phyloP scores from a whole-genome alignment of 2,888 invertebrate genomes.

The Ypsolopha scabrella region DNA sequence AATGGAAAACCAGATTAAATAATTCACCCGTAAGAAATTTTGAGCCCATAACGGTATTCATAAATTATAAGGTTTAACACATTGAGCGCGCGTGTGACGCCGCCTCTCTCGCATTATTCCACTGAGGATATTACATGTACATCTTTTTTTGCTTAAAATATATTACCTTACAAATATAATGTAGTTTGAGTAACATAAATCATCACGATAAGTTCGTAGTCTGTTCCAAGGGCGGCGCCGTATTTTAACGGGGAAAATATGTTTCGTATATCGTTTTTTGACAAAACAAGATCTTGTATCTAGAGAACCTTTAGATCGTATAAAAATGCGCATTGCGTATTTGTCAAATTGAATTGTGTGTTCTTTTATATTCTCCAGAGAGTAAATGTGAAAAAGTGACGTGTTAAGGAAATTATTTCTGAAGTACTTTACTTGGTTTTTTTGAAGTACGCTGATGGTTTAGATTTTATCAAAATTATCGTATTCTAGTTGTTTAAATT shows the following conservation, averaged over 20 bases:
- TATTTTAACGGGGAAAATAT: not conserved
- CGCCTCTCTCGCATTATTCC: not conserved
- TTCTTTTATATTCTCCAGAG: too few relatives aligned
- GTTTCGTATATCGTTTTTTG: not conserved
- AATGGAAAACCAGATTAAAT: conserved; percentile 68
- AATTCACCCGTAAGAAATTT: conserved; percentile 64
- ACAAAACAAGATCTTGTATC: not conserved
- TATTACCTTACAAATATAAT: conserved; percentile 18
- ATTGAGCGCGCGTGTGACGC: conserved; percentile 24
- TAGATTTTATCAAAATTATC: too few relatives aligned
- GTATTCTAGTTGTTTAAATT: too few relatives aligned
- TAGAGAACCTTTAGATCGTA: too few relatives aligned
- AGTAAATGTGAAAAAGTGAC: too few relatives aligned
- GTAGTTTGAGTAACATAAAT: conserved; percentile 33
- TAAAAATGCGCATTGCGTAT: too few relatives aligned
- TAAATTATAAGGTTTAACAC: conserved; percentile 59
- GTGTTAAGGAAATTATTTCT: too few relatives aligned
- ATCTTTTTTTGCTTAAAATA: not conserved
- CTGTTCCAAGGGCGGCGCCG: not conserved
- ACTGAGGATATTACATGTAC: not conserved
- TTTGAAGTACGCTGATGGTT: too few relatives aligned
- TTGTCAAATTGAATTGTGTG: too few relatives aligned
- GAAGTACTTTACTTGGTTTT: too few relatives aligned
- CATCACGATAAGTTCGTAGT: conserved; percentile 36
- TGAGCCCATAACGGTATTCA: conserved; percentile 58